These are phyloP conservation scores for Sebastes schlegelii DNA, from an alignment of 2,113 vertebrate genomes.

Conservation along the genomic window DNA sequence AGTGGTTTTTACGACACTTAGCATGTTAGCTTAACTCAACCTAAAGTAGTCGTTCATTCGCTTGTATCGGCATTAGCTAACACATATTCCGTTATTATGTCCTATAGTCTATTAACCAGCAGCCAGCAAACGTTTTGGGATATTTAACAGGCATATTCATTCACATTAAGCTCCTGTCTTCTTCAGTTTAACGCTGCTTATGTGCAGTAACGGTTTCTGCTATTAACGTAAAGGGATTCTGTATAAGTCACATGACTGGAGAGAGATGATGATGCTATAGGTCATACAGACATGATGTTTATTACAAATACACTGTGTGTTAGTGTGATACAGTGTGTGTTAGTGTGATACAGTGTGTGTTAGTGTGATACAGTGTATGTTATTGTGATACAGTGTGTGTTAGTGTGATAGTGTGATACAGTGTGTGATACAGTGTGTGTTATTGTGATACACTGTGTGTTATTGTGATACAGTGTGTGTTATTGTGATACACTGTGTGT, in stretches of 20 bases:
- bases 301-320: neutral
- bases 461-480: neutral
- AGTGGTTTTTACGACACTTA: slow-evolving; percentile 23
- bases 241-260: neutral
- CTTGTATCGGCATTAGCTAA: neutral
- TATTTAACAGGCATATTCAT: neutral
- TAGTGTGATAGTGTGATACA: neutral
- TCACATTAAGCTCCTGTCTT: neutral
- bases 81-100: neutral
- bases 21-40: slow-evolving; percentile 57
- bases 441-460: neutral
- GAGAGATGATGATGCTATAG: accelerated
- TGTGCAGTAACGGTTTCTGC: neutral
- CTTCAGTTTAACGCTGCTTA: neutral
- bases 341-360: neutral
- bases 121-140: too few species aligned
- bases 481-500: neutral
- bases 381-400: neutral
- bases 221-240: too few species aligned
- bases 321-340: neutral
- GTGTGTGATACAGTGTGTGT: neutral
- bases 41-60: neutral
- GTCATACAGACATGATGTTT: neutral
- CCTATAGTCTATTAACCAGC: neutral
- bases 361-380: neutral